A percentile compares a stretch with the other conserved stretches of the same genome.
These are phyloP conservation scores for Deroplatys truncata DNA, from an alignment of 2,888 invertebrate genomes.

Conservation along the genomic window DNA sequence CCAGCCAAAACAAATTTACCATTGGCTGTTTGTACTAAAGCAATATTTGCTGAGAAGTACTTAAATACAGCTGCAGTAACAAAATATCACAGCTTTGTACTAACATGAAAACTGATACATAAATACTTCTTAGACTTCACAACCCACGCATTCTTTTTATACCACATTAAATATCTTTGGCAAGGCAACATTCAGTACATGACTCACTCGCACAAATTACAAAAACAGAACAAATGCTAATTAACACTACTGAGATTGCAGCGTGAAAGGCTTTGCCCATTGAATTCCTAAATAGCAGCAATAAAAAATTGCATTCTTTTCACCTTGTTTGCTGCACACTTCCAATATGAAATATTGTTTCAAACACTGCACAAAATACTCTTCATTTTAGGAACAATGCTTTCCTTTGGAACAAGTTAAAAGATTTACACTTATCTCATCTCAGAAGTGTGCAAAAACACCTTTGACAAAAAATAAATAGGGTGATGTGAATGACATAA, in stretches of 20 bases:
- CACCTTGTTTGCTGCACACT: neutral
- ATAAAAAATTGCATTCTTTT: neutral
- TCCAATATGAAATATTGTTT: neutral
- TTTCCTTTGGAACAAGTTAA: neutral
- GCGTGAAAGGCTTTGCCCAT: neutral
- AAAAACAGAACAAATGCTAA: neutral
- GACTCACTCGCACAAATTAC: neutral
- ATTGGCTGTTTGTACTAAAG: neutral
- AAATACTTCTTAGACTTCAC: neutral
- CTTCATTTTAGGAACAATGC: neutral
- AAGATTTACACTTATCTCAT: neutral
- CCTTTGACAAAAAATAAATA: neutral
- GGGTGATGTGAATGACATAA: neutral
- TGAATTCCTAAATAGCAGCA: neutral
- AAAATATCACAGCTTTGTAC: constrained; percentile 2
- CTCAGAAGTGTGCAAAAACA: neutral
- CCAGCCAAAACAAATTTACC: neutral
- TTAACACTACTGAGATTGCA: neutral
- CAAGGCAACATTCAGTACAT: neutral
- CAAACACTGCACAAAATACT: neutral
- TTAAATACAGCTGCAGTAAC: neutral
- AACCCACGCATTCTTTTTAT: neutral
- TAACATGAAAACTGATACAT: neutral
- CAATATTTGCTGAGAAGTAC: neutral
- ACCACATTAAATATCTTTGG: neutral